Evolutionary conservation across 2,113 vertebrate species (phyloP).

Genomic region (Falco punctatus): DNA sequence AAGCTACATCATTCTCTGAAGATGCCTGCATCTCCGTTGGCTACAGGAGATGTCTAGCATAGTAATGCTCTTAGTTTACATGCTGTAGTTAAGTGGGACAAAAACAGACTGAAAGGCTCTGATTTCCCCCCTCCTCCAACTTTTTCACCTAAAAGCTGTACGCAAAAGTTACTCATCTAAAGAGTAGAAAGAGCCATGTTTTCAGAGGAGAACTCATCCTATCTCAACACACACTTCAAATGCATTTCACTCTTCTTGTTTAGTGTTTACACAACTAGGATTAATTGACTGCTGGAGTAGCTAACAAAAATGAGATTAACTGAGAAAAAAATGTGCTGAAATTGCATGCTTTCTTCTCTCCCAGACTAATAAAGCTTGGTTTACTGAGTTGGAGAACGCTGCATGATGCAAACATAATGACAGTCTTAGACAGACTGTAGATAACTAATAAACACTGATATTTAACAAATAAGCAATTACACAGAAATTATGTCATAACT

Average conservation of each 20-base stretch:
- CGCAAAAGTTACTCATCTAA: background rate
- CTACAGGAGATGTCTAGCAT: background rate
- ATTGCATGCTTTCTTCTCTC: background rate
- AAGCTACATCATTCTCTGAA: background rate
- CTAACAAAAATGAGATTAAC: background rate
- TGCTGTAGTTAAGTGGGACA: background rate
- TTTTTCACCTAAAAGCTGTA: background rate
- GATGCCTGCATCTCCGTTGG: background rate
- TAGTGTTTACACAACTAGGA: background rate
- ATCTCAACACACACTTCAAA: background rate
- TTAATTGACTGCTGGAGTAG: background rate
- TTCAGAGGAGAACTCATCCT: background rate
- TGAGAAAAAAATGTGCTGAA: background rate
- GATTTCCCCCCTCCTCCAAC: background rate
- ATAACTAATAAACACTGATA: background rate
- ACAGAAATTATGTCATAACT: background rate
- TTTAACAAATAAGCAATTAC: background rate
- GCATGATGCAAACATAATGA: background rate
- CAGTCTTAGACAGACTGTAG: background rate
- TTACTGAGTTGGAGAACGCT: background rate
- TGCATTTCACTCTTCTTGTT: background rate
- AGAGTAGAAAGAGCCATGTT: background rate
- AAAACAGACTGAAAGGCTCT: background rate
- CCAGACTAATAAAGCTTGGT: background rate
- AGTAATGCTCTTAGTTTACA: background rate